Evolutionary conservation across 2,888 invertebrate species (phyloP), one percentile per base, ranked within the genome.

Genomic region (Bhutanitis thaidina): DNA sequence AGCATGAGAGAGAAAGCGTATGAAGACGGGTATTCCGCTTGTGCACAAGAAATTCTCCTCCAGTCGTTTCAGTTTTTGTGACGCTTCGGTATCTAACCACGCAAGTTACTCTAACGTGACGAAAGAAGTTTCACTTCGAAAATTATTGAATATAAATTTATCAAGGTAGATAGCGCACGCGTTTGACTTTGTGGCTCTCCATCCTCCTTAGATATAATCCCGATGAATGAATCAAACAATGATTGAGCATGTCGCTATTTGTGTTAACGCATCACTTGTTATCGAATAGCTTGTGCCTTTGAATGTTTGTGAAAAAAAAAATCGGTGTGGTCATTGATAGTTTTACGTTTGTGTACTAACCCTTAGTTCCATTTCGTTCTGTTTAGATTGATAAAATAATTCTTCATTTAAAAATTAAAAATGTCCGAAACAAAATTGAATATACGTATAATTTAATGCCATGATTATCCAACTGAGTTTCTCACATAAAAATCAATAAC

Each of bases 201-300:
- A 13, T 43, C 39, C 38, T 43, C 39, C 38, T 30, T 43, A 47
- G 54, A 43, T 37, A 34, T 34, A 46, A 12, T 30, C 15, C 37
- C 30, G 38, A 27, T 43, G 38, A 52, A 50, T 50, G 53, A 56
- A 54, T 44, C 43, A 41, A 38, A 43, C 39, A 55, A 44, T 43
- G 44, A 50, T 48, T 55, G 53, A 57, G 67, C 69, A 71, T 69
- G 68, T 56, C 12, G 68, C 70, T 57, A 57, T 65, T 60, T 64
- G 63, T 70, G 62, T 64, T 60, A 56, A 60, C 53, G 69, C 67
- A 64, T 61, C 50, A 45, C 54, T 55, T 56, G 55, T 52, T 52
- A 46, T 49, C 39, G 46, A 57, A 54, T 51, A 43, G 69, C 69
- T 69, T 70, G 56, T 55, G 67, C 69, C 64, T 64, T 57, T 64